These are phyloP conservation scores for Lycorma delicatula DNA, from an alignment of 1,140 invertebrate genomes.

Conservation along the genomic window DNA sequence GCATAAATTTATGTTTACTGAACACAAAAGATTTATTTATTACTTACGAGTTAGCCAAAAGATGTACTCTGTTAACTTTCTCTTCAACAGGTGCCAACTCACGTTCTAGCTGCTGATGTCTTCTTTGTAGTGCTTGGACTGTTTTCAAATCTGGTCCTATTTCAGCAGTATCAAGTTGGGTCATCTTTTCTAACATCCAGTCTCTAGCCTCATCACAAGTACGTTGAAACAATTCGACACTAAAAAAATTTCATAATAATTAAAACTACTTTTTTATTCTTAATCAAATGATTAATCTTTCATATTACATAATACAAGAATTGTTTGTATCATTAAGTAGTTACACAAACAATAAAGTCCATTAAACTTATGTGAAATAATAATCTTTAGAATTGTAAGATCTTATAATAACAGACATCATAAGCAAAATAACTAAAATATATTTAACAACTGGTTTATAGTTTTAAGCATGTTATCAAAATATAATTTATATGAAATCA, in stretches of 20 bases:
- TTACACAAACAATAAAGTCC: slow-evolving; percentile 14
- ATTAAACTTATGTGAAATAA: background rate
- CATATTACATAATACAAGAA: too few species aligned
- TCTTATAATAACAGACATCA: too few species aligned
- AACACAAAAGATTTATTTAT: too few species aligned
- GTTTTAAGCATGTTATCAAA: too few species aligned
- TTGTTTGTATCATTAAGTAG: too few species aligned
- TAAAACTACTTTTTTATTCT: too few species aligned
- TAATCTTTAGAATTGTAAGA: background rate
- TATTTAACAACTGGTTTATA: too few species aligned
- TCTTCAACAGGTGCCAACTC: slow-evolving; percentile 85
- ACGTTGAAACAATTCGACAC: slow-evolving; percentile 88
- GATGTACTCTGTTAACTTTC: slow-evolving; percentile 72
- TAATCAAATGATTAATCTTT: too few species aligned
- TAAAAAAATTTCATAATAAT: too few species aligned
- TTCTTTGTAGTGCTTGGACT: slow-evolving; percentile 78
- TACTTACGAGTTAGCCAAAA: slow-evolving; percentile 66
- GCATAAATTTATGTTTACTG: too few species aligned
- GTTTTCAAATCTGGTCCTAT: slow-evolving; percentile 81
- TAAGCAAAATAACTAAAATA: too few species aligned
- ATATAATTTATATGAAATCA: too few species aligned
- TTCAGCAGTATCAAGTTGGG: slow-evolving; percentile 67
- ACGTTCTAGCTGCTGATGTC: slow-evolving; percentile 82
- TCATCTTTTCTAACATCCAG: slow-evolving; percentile 92
- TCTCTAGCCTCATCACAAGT: slow-evolving; percentile 87